Conservation (phyloP, 2,888 invertebrate genomes). For the Drosophila meridionalis region DNA sequence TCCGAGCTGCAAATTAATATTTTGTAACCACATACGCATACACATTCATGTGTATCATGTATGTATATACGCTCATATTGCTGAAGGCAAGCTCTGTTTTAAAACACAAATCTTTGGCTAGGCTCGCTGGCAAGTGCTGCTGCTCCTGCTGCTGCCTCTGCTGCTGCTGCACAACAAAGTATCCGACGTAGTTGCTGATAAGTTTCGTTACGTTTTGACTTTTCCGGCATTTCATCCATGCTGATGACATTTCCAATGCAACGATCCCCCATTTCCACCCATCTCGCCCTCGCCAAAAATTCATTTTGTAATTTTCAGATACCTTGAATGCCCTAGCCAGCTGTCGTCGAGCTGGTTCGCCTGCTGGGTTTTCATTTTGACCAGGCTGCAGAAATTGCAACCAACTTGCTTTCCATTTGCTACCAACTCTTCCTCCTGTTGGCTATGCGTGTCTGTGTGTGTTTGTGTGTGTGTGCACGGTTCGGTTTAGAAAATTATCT, state of each 20-base stretch:
- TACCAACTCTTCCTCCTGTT: constrained; percentile 19
- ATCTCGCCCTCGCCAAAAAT: constrained; percentile 47
- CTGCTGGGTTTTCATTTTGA: constrained; percentile 63
- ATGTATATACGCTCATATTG: background rate
- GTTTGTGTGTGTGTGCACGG: constrained; percentile 28
- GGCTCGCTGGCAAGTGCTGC: constrained; percentile 16
- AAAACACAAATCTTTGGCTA: constrained; percentile 40
- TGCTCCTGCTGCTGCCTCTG: constrained; percentile 21
- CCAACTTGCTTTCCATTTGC: constrained; percentile 64
- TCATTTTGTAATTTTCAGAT: constrained; percentile 78
- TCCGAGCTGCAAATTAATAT: constrained; percentile 49
- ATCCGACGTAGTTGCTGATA: constrained; percentile 80
- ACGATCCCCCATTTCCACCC: background rate
- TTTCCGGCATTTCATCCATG: constrained; percentile 82
- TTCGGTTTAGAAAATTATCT: constrained; percentile 82
- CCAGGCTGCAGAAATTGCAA: constrained; percentile 77
- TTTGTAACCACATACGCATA: background rate
- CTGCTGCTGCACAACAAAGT: constrained; percentile 42
- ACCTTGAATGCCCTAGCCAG: constrained; percentile 64
- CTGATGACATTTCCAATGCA: constrained; percentile 79
- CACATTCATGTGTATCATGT: background rate
- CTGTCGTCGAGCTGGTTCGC: constrained; percentile 52
- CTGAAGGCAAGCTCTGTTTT: constrained; percentile 7
- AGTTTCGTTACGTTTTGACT: constrained; percentile 81
- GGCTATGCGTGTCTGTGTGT: constrained; percentile 1